Base-by-base conservation (phyloP, 2,113 vertebrate species). In the Nycticorax nycticorax region DNA sequence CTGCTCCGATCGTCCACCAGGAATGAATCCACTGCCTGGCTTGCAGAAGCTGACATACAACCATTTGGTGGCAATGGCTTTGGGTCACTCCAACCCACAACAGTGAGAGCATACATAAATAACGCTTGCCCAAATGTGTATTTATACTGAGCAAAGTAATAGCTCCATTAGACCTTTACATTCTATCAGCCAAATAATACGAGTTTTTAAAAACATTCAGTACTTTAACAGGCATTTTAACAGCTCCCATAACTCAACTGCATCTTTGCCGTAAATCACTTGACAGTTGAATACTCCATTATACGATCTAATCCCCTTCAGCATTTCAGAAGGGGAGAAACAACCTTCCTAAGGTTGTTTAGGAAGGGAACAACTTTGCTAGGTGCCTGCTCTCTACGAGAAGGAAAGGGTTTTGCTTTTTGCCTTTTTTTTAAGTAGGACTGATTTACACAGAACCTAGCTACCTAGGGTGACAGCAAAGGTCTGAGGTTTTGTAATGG, bases 191-290 rank as follows among this genome's bases (percentile, higher is more conserved):
- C 93, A 92, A 96, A 96, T 92, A 96, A 93, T 90, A 85, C 0
- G 86, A 93, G 95, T 95, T 97, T 96, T 93, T 48, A 92, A 96
- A 96, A 96, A 95, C 90, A 96, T 92, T 92, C 88, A 93, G 52
- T 95, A 74, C 72, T 91, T 95, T 87, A 94, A 91, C 69, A 72
- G 73, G 89, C 85, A 66, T 92, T 93, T 93, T 92, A 96, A 92
- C 91, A 91, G 89, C 76, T 92, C 69, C 56, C 66, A 66, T 96
- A 93, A 97, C 81, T 97, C 94, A 95, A 23, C 66, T 33, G 73
- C 92, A 89, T 95, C 94, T 93, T 92, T 77, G 35, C 80, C 1
- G 4, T 89, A 95, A 97, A 95, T 95, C 95, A 94, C 37, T 50
- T 52, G 57, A 72, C 77, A 96, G 86, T 1, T 66, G 60, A 89